Percentiles rank a stretch among this genome's conserved stretches.
Evolutionary conservation across 2,888 invertebrate genomes (phyloP).

Genomic region (Pyrrhosoma nymphula): DNA sequence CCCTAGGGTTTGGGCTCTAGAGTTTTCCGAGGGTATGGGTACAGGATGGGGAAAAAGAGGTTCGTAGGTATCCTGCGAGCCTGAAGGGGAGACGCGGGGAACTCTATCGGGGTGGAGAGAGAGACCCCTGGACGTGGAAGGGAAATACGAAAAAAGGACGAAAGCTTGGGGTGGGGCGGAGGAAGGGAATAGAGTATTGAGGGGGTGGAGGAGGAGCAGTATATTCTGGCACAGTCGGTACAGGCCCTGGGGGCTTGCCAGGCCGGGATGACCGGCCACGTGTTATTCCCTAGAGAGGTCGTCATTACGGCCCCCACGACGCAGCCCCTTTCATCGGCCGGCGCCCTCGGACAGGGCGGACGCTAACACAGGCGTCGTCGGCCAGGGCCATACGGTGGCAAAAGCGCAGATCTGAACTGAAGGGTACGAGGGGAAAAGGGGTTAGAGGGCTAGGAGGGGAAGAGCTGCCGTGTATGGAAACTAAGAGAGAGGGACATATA

Average conservation of each 20-base stretch:
- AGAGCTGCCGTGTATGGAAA: not conserved
- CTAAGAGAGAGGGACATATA: not conserved
- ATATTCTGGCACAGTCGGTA: slow-evolving; percentile 12
- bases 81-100: not conserved
- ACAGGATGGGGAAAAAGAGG: not conserved
- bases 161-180: not conserved
- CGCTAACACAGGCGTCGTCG: not conserved
- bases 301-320: slow-evolving; percentile 27
- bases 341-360: not conserved
- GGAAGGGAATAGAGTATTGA: too few relatives aligned
- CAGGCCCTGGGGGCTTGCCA: not conserved
- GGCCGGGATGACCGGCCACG: slow-evolving; percentile 17
- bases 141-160: not conserved
- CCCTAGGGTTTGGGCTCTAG: not conserved
- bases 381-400: slow-evolving; percentile 3
- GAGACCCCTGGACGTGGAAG: not conserved
- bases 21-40: not conserved
- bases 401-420: not conserved
- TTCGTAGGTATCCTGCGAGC: not conserved
- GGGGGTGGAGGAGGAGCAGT: not conserved
- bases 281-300: slow-evolving; percentile 38
- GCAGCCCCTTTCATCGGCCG: slow-evolving; percentile 40
- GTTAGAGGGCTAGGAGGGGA: not conserved
- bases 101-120: not conserved
- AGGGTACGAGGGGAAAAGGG: not conserved